phyloP scores from a whole-genome alignment of 2,797 vertebrate species.

The Loris lydekkerianus region DNA sequence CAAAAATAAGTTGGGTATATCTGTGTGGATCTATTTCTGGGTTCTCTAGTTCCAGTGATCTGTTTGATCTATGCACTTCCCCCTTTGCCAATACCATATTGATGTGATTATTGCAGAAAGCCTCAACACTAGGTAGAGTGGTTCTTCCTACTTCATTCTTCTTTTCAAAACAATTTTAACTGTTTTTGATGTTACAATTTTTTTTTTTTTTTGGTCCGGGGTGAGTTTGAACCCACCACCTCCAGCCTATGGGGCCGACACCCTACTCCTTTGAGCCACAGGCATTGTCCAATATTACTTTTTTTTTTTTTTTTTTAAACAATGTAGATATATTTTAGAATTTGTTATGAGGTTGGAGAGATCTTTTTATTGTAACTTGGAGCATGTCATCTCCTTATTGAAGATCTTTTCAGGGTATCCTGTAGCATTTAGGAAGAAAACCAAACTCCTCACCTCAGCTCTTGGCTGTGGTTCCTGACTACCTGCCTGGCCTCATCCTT shows the following conservation, averaged over 20 bases:
- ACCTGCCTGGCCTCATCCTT: neutral
- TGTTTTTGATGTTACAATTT: neutral
- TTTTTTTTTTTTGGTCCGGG: too few species aligned
- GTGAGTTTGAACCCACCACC: too few species aligned
- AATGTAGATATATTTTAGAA: neutral
- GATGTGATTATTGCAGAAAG: neutral
- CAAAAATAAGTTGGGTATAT: neutral
- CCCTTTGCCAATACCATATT: neutral
- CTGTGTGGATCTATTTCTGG: neutral
- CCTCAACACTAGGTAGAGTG: neutral
- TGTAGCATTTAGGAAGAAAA: slow-evolving; percentile 24
- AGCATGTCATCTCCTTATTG: neutral
- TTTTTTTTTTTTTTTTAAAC: neutral
- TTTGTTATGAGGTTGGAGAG: neutral
- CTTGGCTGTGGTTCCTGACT: neutral
- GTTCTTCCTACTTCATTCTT: neutral
- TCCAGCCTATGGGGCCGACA: too few species aligned
- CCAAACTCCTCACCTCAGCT: neutral
- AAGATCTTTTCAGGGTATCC: neutral
- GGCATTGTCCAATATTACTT: too few species aligned
- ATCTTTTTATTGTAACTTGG: neutral
- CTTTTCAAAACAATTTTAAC: neutral
- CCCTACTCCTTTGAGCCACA: too few species aligned
- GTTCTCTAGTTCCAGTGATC: neutral
- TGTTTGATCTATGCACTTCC: neutral